Base-by-base conservation (phyloP, 2,797 vertebrate species). In the Periophthalmus magnuspinnatus region DNA sequence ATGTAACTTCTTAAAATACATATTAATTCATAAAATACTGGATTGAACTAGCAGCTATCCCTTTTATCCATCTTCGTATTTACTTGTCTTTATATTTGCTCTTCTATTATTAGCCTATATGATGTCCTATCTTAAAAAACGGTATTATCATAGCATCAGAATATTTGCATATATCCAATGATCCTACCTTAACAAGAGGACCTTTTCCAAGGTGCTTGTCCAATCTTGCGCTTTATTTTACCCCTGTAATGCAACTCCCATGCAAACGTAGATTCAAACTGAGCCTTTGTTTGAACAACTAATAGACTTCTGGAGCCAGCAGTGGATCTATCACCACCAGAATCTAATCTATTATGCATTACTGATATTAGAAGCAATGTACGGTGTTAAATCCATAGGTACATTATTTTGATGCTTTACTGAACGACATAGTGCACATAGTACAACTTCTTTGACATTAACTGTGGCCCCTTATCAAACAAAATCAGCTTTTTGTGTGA, bases 291-390 rank as follows among this genome's bases (percentile, higher is more conserved):
- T 72, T n/a, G 1, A 6, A 9, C 28, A 28, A 16, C 21, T 45
- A 1, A 50, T 50, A 19, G 48, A 65, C 7, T 5, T 1, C 6
- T 62, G 16, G 11, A 11, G n/a, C 14, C 38, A 14, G 6, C 8
- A 19, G 2, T 57, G 19, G 48, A 70, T 67, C 28, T 21, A 69
- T 66, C 28, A 41, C 14, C 54, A 36, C 48, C 57, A 69, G 34
- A 63, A 60, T 65, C 68, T 34, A 57, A 41, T 66, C 33, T 47
- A 34, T 60, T 61, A 52, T 16, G 63, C 67, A 72, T 75, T 3
- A 67, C 45, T 66, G 32, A 60, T 55, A 65, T 68, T 62, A 55
- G 55, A 71, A 61, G 48, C 48, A 56, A 52, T 59, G n/a, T 63
- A 56, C 48, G 11, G 34, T 69, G 72, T 65, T 74, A 68, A 67